Base-by-base conservation (phyloP, 2,113 vertebrate genomes). In the Cisticola juncidis region DNA sequence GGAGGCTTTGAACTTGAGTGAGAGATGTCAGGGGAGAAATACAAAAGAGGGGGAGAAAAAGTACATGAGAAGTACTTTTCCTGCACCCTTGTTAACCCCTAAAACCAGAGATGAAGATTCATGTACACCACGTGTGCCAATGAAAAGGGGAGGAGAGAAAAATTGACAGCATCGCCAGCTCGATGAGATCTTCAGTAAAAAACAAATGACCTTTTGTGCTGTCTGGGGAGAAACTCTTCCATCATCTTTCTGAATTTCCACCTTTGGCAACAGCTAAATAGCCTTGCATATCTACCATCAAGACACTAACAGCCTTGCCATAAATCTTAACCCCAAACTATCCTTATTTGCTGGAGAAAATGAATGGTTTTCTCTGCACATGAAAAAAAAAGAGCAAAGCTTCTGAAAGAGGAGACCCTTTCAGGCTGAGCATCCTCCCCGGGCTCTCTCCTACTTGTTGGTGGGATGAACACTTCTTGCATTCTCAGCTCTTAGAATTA, bases 161-260 rank as follows among this genome's bases (percentile, higher is more conserved):
- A 90, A 45, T 1, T 8, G 4, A 36, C 6, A 26, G 54, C 79
- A 72, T 60, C 3, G 2, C 29, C 14, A 33, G 44, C 36, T 61
- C 4, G 0, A 68, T 0, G 3, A 89, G 64, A 79, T 65, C 51
- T 74, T 83, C 62, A 48, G 74, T 47, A 38, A 86, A 83, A 94
- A 94, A 66, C 68, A 94, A 94, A 80, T 17, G 33, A 81, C 53
- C 76, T 94, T 91, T 93, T 96, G 81, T 94, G 54, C 73, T 73
- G 69, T 50, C 76, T 88, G 82, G 68, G 50, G 58, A 93, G 88
- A 94, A 71, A 51, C 65, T 86, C 62, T 74, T 96, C 87, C 86
- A 83, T 96, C 94, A 93, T 85, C 89, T 93, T 96, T 92, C 90
- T 82, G 65, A 66, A 88, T 96, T 94, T 80, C 66, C 76, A 96